phyloP scores from a whole-genome alignment of 2,113 vertebrate species.

The Gobius niger region DNA sequence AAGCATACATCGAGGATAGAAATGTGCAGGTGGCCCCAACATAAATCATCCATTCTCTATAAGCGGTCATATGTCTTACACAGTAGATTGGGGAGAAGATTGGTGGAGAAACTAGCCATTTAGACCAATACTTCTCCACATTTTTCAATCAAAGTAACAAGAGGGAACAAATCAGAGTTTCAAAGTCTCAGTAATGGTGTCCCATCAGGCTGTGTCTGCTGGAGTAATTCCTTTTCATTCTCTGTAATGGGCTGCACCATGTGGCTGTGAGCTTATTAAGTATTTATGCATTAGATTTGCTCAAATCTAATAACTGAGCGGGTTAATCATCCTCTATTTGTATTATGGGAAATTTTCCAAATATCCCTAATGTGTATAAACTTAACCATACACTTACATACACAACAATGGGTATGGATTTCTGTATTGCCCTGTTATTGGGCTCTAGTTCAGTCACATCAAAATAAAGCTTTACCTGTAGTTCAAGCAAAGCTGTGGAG shows the following conservation, averaged over 20 bases:
- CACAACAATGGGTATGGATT: conserved; percentile 1
- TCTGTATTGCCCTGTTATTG: conserved; percentile 1
- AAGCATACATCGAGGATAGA: background rate
- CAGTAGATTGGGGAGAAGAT: background rate
- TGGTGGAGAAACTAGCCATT: background rate
- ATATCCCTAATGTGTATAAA: conserved; percentile 21
- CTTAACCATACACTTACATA: conserved; percentile 23
- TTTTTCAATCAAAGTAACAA: conserved; percentile 9
- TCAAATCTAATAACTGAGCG: conserved; percentile 38
- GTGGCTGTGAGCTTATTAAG: conserved; percentile 46
- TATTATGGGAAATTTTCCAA: conserved; percentile 40
- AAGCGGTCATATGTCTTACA: background rate
- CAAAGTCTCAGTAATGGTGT: conserved; percentile 47
- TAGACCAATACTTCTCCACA: background rate
- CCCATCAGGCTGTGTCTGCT: conserved; percentile 48
- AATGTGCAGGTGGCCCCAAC: background rate
- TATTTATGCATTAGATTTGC: conserved; percentile 55
- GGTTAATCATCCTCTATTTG: conserved; percentile 52
- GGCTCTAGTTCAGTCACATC: too few species aligned
- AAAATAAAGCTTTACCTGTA: too few species aligned
- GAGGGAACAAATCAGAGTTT: conserved; percentile 32
- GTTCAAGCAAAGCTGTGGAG: too few species aligned
- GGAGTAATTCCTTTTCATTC: conserved; percentile 54
- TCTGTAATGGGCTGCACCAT: conserved; percentile 36
- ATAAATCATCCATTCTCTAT: background rate